Evolutionary conservation across 2,888 invertebrate species (phyloP), one percentile per base, ranked within the genome.

Genomic region (Ormyrus thymus): DNA sequence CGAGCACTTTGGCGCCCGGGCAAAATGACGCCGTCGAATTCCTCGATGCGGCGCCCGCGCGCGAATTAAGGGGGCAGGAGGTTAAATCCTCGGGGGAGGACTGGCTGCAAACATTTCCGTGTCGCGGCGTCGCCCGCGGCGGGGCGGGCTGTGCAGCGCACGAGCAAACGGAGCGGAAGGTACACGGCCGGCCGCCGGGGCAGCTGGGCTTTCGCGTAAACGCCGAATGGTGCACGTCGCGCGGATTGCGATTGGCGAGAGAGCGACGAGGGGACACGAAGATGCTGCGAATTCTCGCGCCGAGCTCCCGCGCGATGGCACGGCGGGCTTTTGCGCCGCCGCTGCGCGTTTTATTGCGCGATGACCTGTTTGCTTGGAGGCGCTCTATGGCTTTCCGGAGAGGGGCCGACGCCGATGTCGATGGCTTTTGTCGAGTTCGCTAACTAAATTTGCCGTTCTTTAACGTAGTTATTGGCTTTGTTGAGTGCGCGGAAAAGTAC

Each of bases 91-190:
- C 9, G 51, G 51, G 29, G 29, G 29, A 29, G 3, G 29, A 4
- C 29, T 1, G 29, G 29, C 29, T 29, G 29, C 29, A 29, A 58
- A 71, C 71, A 71, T 58, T 64, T 65, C 64, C 73, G 73, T 56
- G 73, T 56, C 64, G 65, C 73, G 65, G 65, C 64, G 56, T 73
- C 43, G 70, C 59, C 50, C 9, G 58, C 50, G 46, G 70, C 61
- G 59, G 59, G 11, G 51, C 9, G 13, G 62, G 13, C 29, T 4
- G 3, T 29, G 29, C 29, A 29, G 29, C 4, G 29, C 29, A 3
- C 29, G 29, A 29, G 29, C 29, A 72, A 48, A 53, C 45, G 53
- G 61, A 62, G 53, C 45, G 53, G 45, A 72, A 53, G 51, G 43
- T 48, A 29, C 58, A 50, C n/a, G n/a, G n/a, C n/a, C n/a, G n/a